Conservation (phyloP, 2,113 vertebrate species). For the Lathamus discolor region DNA sequence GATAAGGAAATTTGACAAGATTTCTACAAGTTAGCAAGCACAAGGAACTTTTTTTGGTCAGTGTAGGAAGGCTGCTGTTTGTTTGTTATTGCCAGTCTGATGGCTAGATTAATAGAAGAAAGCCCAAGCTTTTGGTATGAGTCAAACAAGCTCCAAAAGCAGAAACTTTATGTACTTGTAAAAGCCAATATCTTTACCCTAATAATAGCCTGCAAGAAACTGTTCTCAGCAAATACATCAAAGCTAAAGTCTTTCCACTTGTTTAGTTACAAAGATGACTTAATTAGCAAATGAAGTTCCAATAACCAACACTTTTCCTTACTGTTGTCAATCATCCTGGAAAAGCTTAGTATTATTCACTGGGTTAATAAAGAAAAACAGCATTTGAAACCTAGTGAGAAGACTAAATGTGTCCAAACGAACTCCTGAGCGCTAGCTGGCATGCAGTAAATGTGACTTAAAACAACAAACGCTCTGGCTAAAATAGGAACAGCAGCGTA, state of each 20-base stretch:
- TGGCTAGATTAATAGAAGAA: not conserved
- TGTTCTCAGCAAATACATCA: not conserved
- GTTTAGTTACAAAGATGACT: slow-evolving; percentile 1
- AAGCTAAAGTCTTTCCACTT: not conserved
- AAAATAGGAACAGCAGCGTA: not conserved
- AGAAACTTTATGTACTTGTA: not conserved
- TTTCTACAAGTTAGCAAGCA: not conserved
- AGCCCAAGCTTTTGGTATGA: not conserved
- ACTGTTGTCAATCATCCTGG: not conserved
- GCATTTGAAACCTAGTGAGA: not conserved
- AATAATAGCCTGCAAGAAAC: not conserved
- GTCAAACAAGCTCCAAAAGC: not conserved
- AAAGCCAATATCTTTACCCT: not conserved
- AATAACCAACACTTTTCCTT: not conserved
- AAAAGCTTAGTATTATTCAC: not conserved
- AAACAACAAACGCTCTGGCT: not conserved
- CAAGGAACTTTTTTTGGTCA: not conserved
- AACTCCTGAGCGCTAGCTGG: not conserved
- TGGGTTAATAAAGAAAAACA: slow-evolving; percentile 14
- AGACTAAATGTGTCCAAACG: slow-evolving; percentile 6
- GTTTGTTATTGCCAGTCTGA: not conserved
- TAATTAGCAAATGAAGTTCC: not conserved
- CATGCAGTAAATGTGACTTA: slow-evolving; percentile 21
- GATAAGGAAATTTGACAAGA: not conserved
- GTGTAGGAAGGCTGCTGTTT: not conserved